Evolutionary conservation across 2,113 vertebrate genomes (phyloP), one percentile per base, ranked within the genome.

Genomic region (Chamaea fasciata): DNA sequence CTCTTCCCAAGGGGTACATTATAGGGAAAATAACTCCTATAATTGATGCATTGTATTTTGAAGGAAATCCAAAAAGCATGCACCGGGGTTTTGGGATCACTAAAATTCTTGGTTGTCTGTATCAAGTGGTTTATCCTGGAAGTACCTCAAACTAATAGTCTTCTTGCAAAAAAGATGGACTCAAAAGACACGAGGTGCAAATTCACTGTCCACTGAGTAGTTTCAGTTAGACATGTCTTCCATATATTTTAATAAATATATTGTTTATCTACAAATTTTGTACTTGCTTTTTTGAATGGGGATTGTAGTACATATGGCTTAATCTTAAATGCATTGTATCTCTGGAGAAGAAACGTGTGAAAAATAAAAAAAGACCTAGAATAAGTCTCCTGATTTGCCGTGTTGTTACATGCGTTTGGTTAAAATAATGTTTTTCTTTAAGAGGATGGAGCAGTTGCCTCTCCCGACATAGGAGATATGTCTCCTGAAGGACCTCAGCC

Each of bases 401-500:
- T 9, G 7, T 83, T 46, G 44, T 59, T 49, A 33, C 9, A 13
- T 55, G 10, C 4, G 55, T 96, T 81, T 91, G 53, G 2, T 88
- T 90, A 83, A 93, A 95, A 81, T 46, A 49, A 53, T 94, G 49
- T 90, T 94, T 92, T 95, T 5, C 65, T 95, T 98, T 59, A 97
- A 99, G 99, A 99, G 85, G 99, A 99, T 81, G 98, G 98, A 87
- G 98, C 98, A 65, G 98, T 88, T 55, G 97, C 98, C 3, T 99
- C 99, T 64, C 99, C 99, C 2, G 99, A 99, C 80, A 97, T 98
- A 20, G 99, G 98, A 31, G 99, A 99, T 95, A 97, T 99, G 98
- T 99, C 99, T 88, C 99, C 99, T 41, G 99, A 99, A 96, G 99
- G 99, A 75, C 99, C 99, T 4, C 98, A 99, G 75, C 99, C 99